Conservation (phyloP, 2,113 vertebrate species). For the Esox niger region DNA sequence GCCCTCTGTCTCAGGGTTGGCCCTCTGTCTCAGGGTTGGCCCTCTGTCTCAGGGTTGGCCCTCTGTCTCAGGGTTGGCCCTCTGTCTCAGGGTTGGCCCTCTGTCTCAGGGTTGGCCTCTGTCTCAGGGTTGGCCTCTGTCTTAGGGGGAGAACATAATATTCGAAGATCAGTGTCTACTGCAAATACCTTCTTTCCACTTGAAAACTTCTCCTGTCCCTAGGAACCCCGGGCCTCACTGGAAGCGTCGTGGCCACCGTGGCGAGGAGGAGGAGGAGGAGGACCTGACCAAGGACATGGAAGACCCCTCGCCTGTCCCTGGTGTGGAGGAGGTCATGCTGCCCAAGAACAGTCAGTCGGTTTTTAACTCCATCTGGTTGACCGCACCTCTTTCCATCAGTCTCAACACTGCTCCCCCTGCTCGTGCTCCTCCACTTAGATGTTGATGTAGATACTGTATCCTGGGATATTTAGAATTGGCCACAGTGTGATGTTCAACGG, state of each 20-base stretch:
- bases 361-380: not conserved
- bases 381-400: not conserved
- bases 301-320: conserved; percentile 91
- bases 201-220: not conserved
- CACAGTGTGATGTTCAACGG: too few species aligned
- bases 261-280: conserved; percentile 94
- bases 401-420: too few species aligned
- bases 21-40: too few species aligned
- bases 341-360: conserved; percentile 84
- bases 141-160: not conserved
- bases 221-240: conserved; percentile 86
- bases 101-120: too few species aligned
- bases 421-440: not conserved
- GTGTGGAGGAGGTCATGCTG: conserved; percentile 90
- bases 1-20: too few species aligned
- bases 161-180: too few species aligned
- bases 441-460: too few species aligned
- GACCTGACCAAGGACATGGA: conserved; percentile 96
- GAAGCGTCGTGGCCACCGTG: conserved; percentile 86
- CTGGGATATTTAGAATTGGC: too few species aligned
- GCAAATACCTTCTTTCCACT: not conserved
- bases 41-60: too few species aligned
- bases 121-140: too few species aligned
- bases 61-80: too few species aligned
- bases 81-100: too few species aligned